Evolutionary conservation across 2,888 invertebrate genomes (phyloP), one percentile per base, ranked within the genome.

Genomic region (Cecidostiba fungosa): DNA sequence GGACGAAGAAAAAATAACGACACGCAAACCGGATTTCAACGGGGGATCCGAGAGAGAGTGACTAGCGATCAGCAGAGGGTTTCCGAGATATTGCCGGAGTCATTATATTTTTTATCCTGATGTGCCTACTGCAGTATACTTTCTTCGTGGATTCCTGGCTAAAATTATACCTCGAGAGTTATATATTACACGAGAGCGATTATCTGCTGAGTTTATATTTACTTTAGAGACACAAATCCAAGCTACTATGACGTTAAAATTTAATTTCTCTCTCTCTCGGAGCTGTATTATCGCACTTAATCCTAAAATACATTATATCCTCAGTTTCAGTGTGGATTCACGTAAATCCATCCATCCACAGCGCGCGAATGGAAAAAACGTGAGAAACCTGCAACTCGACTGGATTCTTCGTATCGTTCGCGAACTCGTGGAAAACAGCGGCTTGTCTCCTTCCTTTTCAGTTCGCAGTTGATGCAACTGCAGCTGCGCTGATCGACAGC

Each of bases 401-500:
- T n/a, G n/a, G 72, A n/a, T 36, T 36, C 72, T n/a, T 1, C 39
- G 39, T 39, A 36, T 66, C 66, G 23, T 10, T 23, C 43, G n/a
- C 23, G 14, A 43, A n/a, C 50, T 74, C 39, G 74, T 74, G 73
- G 80, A 80, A 80, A 80, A 72, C 36, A 50, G 54, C 54, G 54
- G 72, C 32, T 32, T 70, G 36, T 59, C 36, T 47, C 6, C n/a
- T 66, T 70, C 29, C 23, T 39, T 72, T 72, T 43, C 10, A 66
- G 29, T 10, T 26, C 26, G 62, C n/a, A 3, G 19, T 4, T 47
- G 70, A 32, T 47, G 23, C 16, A 8, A 19, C 70, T n/a, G 39
- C 72, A 23, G 23, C 62, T 43, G 23, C 19, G 12, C 39, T 82
- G 81, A 82, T 76, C 77, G 82, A 76, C 82, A n/a, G 76, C 59